Base-by-base conservation (phyloP, 2,888 invertebrate species). In the Synergus laeviventris region DNA sequence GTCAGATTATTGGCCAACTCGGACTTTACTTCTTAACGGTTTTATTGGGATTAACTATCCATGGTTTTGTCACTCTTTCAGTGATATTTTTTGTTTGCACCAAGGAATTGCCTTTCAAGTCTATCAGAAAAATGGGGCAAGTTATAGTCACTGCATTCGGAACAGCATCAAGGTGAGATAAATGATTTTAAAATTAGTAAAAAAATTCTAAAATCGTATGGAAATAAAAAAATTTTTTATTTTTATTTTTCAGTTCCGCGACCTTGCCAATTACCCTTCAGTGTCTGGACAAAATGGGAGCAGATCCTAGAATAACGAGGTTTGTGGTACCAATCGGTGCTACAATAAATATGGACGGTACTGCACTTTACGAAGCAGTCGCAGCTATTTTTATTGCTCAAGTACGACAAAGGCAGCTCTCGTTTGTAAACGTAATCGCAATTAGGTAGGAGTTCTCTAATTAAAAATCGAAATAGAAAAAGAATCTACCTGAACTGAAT, bases 361-460 rank as follows among this genome's bases (percentile, higher is more conserved):
- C 98, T 0, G 99, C 99, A 1, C 92, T 99, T 39, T 99, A 99
- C 89, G 99, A 99, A 91, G 98, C 99, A 0, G 97, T 99, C 8
- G 99, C 99, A 0, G 99, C 99, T 31, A 95, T 99, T 84, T 99
- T 99, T 89, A 99, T 99, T 81, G 97, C 99, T 18, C 99, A 99
- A 92, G 94, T 97, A 82, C 94, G 97, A 87, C 94, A 94, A 84
- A 93, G 97, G 78, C 93, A 94, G 54, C 94, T 98, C 91, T 94
- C 96, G 16, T 94, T 98, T 82, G 97, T 97, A 31, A 95, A 97
- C 90, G 95, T 98, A 83, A 94, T 99, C 79, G 97, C 98, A 77
- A 96, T 99, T 80, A 97, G 97, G 98, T 97, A 89, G 18, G n/a
- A 60, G 62, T 74, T 14, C 4, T 36, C 16, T n/a, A 18, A 18